Percentiles rank a stretch among this genome's conserved stretches.
These are phyloP conservation scores for Oreochromis niloticus DNA, from an alignment of 2,113 vertebrate genomes.

Conservation along the genomic window DNA sequence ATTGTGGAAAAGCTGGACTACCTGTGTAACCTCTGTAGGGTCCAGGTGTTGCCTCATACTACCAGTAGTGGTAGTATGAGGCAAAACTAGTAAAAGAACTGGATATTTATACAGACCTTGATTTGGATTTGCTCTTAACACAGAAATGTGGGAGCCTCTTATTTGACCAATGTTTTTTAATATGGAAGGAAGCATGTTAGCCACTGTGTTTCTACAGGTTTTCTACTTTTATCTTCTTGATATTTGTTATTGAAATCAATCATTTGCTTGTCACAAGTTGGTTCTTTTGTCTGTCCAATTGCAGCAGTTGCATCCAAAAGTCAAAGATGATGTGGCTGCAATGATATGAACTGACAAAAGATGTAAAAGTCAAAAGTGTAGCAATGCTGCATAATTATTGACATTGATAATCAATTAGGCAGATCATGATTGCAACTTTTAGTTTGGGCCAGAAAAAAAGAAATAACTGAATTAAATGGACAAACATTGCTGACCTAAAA, in stretches of 20 bases:
- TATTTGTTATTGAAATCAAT: not conserved
- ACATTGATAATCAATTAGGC: not conserved
- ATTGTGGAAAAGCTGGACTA: not conserved
- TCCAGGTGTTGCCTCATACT: not conserved
- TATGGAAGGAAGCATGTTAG: rapidly evolving
- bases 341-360: rapidly evolving
- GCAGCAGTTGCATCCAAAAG: not conserved
- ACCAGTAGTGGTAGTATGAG: not conserved
- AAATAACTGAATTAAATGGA: not conserved
- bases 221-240: not conserved
- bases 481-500: not conserved
- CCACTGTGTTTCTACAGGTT: not conserved
- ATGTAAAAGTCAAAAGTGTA: not conserved
- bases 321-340: not conserved
- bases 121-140: not conserved
- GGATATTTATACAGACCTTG: not conserved
- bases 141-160: not conserved
- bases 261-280: not conserved
- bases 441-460: not conserved
- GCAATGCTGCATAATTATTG: not conserved
- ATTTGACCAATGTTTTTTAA: not conserved
- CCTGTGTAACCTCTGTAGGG: not conserved
- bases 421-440: rapidly evolving
- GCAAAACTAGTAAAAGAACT: not conserved
- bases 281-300: not conserved